Evolutionary conservation across 2,797 vertebrate species (phyloP).

Genomic region (Geotrypetes seraphini): DNA sequence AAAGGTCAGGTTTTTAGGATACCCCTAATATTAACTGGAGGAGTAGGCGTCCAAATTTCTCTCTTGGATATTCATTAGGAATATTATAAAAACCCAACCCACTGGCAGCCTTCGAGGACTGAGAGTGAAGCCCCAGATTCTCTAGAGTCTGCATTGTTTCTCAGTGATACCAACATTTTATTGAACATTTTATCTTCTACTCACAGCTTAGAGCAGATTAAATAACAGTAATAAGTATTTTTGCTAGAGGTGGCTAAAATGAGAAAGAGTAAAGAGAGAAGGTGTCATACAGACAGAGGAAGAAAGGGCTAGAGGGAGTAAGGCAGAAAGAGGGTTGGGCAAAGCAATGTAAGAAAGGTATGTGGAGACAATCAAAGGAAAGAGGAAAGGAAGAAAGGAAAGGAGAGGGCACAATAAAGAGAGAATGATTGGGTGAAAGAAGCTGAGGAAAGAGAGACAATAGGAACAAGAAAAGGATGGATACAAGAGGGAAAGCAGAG

Average conservation of each 20-base stretch:
- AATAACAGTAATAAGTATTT: too few species aligned
- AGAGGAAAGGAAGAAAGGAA: neutral
- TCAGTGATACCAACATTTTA: too few species aligned
- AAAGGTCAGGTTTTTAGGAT: too few species aligned
- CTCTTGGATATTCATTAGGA: too few species aligned
- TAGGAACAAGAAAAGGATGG: neutral
- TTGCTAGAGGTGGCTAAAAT: neutral
- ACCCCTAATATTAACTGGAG: too few species aligned
- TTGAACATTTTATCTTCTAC: too few species aligned
- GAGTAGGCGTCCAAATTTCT: too few species aligned
- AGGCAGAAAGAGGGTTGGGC: neutral
- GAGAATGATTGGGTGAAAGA: neutral
- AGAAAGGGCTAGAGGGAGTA: neutral
- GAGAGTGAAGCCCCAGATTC: too few species aligned
- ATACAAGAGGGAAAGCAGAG: neutral
- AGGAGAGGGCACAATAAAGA: neutral
- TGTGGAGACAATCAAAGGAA: neutral
- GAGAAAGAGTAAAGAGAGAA: neutral
- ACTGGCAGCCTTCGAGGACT: too few species aligned
- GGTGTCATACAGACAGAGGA: neutral
- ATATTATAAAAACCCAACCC: too few species aligned
- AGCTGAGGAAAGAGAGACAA: neutral
- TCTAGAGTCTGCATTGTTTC: too few species aligned
- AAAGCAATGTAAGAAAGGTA: neutral
- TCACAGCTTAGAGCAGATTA: too few species aligned